A percentile compares a stretch with the other conserved stretches of the same genome.
Conservation (phyloP, 2,797 vertebrate genomes). For the Meda fulgida region DNA sequence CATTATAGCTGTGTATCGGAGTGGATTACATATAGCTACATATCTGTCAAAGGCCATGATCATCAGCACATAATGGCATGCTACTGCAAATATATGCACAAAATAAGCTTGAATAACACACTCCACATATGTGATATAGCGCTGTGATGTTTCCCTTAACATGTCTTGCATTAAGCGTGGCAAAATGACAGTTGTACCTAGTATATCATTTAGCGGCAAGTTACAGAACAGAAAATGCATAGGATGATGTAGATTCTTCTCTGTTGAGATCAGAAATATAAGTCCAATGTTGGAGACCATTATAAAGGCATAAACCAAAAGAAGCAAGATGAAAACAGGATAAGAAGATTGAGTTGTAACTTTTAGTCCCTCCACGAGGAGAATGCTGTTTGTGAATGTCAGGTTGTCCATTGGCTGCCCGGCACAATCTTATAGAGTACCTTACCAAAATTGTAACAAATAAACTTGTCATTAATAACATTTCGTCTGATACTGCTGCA, state of each 20-base stretch:
- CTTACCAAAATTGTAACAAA: not conserved
- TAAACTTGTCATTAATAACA: not conserved
- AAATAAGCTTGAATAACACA: slow-evolving; percentile 60
- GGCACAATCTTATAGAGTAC: not conserved
- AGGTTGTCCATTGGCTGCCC: slow-evolving; percentile 53
- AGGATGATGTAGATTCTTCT: slow-evolving; percentile 41
- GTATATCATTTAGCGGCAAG: slow-evolving; percentile 72
- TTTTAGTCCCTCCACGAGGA: slow-evolving; percentile 55
- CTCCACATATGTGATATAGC: slow-evolving; percentile 70
- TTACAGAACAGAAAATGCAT: slow-evolving; percentile 78
- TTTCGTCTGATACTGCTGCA: not conserved
- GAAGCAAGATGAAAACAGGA: slow-evolving; percentile 54
- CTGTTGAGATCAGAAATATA: slow-evolving; percentile 46
- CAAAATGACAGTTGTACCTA: slow-evolving; percentile 71
- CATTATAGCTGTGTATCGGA: slow-evolving; percentile 73
- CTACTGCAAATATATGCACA: slow-evolving; percentile 66
- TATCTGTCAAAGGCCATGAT: slow-evolving; percentile 83
- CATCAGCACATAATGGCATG: slow-evolving; percentile 76
- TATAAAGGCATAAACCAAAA: slow-evolving; percentile 51
- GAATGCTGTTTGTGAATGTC: slow-evolving; percentile 33
- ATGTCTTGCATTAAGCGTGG: slow-evolving; percentile 73
- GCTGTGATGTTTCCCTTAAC: slow-evolving; percentile 67
- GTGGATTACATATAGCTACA: slow-evolving; percentile 78
- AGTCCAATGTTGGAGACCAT: slow-evolving; percentile 55
- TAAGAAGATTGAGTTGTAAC: slow-evolving; percentile 41